Conservation (phyloP, 2,113 vertebrate genomes). For the Crotalus viridis region DNA sequence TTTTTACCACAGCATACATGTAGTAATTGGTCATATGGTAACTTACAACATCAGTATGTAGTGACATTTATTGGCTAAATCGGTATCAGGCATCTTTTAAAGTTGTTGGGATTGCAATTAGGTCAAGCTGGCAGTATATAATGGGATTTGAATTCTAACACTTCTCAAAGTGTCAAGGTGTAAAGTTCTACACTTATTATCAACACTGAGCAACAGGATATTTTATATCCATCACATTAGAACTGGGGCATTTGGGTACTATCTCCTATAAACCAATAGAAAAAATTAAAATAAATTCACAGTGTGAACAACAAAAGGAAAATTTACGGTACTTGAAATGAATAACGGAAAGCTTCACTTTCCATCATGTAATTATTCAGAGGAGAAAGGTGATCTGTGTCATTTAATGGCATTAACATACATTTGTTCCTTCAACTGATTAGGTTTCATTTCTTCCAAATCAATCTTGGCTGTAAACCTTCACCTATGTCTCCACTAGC, state of each 20-base stretch:
- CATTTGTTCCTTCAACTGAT: background rate
- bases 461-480: background rate
- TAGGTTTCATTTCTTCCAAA: background rate
- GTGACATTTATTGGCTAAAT: background rate
- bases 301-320: background rate
- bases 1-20: background rate
- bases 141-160: background rate
- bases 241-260: background rate
- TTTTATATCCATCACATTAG: background rate
- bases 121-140: background rate
- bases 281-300: background rate
- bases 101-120: background rate
- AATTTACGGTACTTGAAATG: background rate
- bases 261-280: background rate
- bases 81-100: background rate
- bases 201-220: background rate
- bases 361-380: background rate
- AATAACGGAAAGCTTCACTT: background rate
- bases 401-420: background rate
- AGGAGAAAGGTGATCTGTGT: background rate
- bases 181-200: background rate
- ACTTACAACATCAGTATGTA: background rate
- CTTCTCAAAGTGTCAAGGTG: background rate
- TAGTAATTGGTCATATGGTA: background rate
- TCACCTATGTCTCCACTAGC: background rate